Base-by-base conservation (phyloP, 35 echinoderm and acorn worm genomes). In the Heliocidaris erythrogramma region DNA sequence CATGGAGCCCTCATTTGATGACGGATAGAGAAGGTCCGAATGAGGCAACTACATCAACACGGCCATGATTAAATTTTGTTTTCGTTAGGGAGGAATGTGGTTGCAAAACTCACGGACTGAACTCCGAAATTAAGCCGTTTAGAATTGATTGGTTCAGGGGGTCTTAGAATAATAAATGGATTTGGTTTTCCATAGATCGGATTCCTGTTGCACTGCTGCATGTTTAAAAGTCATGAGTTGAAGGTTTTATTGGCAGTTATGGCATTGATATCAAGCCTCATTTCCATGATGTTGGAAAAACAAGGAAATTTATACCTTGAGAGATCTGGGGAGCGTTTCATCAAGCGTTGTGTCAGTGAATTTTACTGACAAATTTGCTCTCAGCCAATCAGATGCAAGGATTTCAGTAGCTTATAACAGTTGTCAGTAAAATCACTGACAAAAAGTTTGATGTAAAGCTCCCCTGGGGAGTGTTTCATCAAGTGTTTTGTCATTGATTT, bases 51-150 rank as follows among this genome's bases (percentile, higher is more conserved):
- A 78, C 18, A 78, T 78, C 65, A 78, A 78, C 65, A 78, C 65
- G 65, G 27, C 65, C 65, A 78, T n/a, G 65, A 78, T 78, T 78
- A 78, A 78, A 78, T 21, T 78, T 78, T 78, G 65, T 78, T 78
- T 78, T 27, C 65, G 65, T 27, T 27, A 18, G 65, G 2, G 65
- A 78, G 5, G 65, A 27, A 78, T 78, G 65, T 78, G 65, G 27
- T 21, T 21, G 18, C 21, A 24, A n/a, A 78, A 78, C 27, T 78
- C 27, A 9, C 65, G 27, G 65, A 78, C 65, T 21, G 8, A 78
- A 24, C 65, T 78, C 27, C 65, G 27, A 5, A 78, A 78, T 78
- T 78, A 78, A 78, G 65, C 65, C 21, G 65, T 78, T 78, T 78
- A 78, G 65, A n/a, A 78, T 78, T 78, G 65, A 78, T 78, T 78